Base-by-base conservation (phyloP, 2,797 vertebrate genomes). In the Ceryle rudis region DNA sequence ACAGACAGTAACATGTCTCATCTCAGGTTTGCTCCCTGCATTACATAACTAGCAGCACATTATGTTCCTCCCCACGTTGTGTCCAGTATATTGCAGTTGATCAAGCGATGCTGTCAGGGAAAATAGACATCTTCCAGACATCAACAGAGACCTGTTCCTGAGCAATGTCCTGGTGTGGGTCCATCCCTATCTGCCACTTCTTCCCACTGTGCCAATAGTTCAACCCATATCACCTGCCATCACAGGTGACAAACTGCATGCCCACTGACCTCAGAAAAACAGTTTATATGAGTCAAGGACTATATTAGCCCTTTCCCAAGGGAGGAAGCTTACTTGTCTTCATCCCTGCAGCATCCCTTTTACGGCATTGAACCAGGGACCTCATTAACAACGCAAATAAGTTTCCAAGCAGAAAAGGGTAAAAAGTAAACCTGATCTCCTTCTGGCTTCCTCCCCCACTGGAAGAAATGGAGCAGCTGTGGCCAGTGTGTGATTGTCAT, bases 61-160 rank as follows among this genome's bases (percentile, higher is more conserved):
- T 2, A 0, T 0, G 1, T 41, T 74, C 39, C 75, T 62, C 29
- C 54, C 12, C n/a, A 4, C 6, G 2, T 4, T 3, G 13, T 11
- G 44, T 80, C 37, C 28, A 13, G n/a, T 13, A n/a, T 8, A 15
- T 23, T 11, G 33, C 42, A 60, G 58, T 0, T 62, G 58, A 26
- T 19, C 0, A 3, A 79, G 55, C 1, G 1, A 5, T 2, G 44
- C 75, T 12, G 5, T 8, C 79, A 54, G 75, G 71, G 39, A 35
- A 60, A 41, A 41, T 15, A 41, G 41, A 41, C 14, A 41, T 41
- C 41, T 41, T 41, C 41, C 41, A 41, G 41, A 41, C 41, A 41
- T 41, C 41, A 41, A 6, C 41, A 41, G 41, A 41, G 41, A 41
- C 41, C 39, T 21, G 58, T 14, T 81, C 51, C 92, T 33, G 15